Evolutionary conservation across 2,113 vertebrate species (phyloP).

Genomic region (Mobula hypostoma): DNA sequence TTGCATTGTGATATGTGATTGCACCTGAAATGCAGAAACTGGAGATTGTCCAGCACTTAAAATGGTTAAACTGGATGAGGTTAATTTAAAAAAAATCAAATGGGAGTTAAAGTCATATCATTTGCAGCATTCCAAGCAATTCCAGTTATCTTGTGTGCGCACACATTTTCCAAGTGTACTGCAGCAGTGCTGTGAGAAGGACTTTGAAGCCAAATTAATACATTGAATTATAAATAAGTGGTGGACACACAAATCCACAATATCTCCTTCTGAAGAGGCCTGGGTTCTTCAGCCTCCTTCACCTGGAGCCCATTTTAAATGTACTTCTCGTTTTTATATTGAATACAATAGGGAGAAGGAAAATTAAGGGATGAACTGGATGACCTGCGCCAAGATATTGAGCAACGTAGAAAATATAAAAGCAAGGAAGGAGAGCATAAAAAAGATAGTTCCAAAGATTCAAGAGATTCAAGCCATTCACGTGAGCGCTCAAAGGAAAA

Average conservation of each 20-base stretch:
- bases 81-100: not conserved
- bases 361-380: conserved; percentile 78
- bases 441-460: conserved; percentile 69
- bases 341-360: conserved; percentile 67
- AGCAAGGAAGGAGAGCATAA: conserved; percentile 73
- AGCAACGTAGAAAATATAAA: conserved; percentile 84
- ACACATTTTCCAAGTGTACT: not conserved
- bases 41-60: not conserved
- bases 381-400: conserved; percentile 92
- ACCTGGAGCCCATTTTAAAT: not conserved
- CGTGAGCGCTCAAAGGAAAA: conserved; percentile 76
- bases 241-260: not conserved
- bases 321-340: not conserved
- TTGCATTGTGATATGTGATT: not conserved
- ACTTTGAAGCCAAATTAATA: not conserved
- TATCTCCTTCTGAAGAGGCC: conserved; percentile 34
- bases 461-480: conserved; percentile 71
- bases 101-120: not conserved
- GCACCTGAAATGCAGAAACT: not conserved
- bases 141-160: not conserved
- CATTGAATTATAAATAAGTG: not conserved
- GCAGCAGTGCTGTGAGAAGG: not conserved
- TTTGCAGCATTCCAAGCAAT: not conserved
- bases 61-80: not conserved
- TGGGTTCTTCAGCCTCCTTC: conserved; percentile 17